phyloP scores from a whole-genome alignment of 2,797 vertebrate species.

The Anguilla pacifica region DNA sequence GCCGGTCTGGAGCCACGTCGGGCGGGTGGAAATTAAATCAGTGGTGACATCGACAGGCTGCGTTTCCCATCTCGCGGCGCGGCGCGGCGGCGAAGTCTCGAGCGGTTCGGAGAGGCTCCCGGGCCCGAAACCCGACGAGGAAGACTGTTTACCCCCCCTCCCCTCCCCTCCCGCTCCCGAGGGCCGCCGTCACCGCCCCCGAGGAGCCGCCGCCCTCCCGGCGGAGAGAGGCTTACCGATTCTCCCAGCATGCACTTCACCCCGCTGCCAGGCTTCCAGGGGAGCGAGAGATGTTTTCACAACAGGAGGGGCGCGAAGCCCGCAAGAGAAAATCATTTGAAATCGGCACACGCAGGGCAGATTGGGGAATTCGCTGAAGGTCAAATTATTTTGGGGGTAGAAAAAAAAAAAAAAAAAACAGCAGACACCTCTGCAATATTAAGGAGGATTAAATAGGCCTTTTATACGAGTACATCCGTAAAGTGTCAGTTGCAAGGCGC shows the following conservation, averaged over 20 bases:
- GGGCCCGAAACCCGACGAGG: background rate
- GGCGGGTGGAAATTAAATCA: background rate
- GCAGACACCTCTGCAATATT: slow-evolving; percentile 13
- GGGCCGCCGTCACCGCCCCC: background rate
- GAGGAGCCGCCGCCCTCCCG: background rate
- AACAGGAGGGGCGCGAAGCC: background rate
- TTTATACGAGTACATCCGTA: background rate
- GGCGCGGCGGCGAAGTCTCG: too few species aligned
- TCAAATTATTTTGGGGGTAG: background rate
- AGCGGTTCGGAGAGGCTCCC: background rate
- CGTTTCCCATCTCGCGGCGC: background rate
- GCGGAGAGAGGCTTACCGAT: slow-evolving; percentile 11
- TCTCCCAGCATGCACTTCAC: slow-evolving; percentile 24
- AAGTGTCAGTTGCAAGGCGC: background rate
- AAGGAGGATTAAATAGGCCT: slow-evolving; percentile 25
- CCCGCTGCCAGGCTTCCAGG: background rate
- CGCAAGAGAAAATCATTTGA: background rate
- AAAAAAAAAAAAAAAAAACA: too few species aligned
- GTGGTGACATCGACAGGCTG: background rate
- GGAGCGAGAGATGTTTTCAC: background rate
- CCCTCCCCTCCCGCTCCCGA: background rate
- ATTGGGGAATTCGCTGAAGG: background rate
- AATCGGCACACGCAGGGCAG: background rate
- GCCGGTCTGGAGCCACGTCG: background rate
- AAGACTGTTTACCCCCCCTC: background rate